These are phyloP conservation scores for Mythimna loreyi DNA, from an alignment of 2,888 invertebrate species.

Conservation along the genomic window DNA sequence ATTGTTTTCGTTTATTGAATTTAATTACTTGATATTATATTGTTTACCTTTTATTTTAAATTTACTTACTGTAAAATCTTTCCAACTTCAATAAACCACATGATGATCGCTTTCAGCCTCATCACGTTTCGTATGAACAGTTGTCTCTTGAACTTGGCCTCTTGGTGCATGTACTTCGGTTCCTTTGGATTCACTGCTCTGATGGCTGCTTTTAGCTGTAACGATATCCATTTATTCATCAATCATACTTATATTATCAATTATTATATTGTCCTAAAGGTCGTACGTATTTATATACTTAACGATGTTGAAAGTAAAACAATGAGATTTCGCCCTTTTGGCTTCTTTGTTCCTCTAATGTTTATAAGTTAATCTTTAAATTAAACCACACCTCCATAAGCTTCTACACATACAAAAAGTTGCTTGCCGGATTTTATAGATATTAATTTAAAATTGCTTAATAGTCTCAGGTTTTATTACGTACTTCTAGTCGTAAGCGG, in stretches of 20 bases:
- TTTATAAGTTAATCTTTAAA: too few relatives aligned
- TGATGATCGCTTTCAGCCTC: constrained; percentile 96
- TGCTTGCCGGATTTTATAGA: too few relatives aligned
- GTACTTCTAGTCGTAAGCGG: too few relatives aligned
- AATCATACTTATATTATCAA: neutral
- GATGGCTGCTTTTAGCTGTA: constrained; percentile 95
- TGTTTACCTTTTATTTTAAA: too few relatives aligned
- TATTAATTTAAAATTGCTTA: too few relatives aligned
- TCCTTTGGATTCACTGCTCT: constrained; percentile 98
- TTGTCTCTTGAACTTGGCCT: constrained; percentile 98
- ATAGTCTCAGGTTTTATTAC: too few relatives aligned
- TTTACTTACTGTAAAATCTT: constrained; percentile 96
- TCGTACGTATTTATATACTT: neutral
- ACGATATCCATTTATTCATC: constrained; percentile 4
- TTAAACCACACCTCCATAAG: too few relatives aligned
- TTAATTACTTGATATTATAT: neutral
- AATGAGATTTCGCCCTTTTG: neutral
- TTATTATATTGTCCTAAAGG: neutral
- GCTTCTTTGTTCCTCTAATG: too few relatives aligned
- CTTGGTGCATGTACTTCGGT: constrained; percentile 98
- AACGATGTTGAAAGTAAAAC: neutral
- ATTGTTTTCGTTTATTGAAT: neutral
- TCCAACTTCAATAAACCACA: constrained; percentile 96
- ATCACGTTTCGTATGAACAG: constrained; percentile 98
- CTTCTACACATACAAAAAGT: too few relatives aligned